Evolutionary conservation across 2,888 invertebrate genomes (phyloP).

Genomic region (Clanis bilineata): DNA sequence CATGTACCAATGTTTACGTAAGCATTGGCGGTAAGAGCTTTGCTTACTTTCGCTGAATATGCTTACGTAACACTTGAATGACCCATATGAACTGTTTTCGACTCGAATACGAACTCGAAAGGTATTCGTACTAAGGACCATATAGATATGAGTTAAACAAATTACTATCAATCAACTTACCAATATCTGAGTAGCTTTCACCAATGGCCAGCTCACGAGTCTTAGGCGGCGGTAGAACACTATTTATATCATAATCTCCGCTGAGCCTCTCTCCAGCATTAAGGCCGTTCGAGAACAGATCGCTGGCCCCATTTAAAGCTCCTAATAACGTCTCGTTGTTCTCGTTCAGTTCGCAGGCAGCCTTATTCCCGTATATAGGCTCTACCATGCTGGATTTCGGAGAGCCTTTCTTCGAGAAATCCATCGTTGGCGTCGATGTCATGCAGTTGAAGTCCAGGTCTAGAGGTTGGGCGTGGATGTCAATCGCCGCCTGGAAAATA

Average conservation of each 20-base stretch:
- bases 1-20: too few relatives aligned
- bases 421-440: slow-evolving; percentile 71
- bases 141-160: too few relatives aligned
- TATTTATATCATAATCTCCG: slow-evolving; percentile 77
- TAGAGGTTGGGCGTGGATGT: slow-evolving; percentile 73
- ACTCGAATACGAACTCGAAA: too few relatives aligned
- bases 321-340: slow-evolving; percentile 65
- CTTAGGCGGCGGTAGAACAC: slow-evolving; percentile 75
- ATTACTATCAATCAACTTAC: slow-evolving; percentile 50
- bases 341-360: slow-evolving; percentile 69
- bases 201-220: slow-evolving; percentile 77
- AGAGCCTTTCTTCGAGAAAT: slow-evolving; percentile 70
- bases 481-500: slow-evolving; percentile 51
- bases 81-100: too few relatives aligned
- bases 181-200: slow-evolving; percentile 79
- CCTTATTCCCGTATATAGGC: slow-evolving; percentile 77
- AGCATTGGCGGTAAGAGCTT: too few relatives aligned
- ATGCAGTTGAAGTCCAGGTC: slow-evolving; percentile 78
- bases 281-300: slow-evolving; percentile 73
- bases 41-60: too few relatives aligned
- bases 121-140: too few relatives aligned
- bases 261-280: slow-evolving; percentile 64
- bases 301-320: slow-evolving; percentile 66
- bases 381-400: slow-evolving; percentile 71
- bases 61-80: too few relatives aligned